Evolutionary conservation across 2,888 invertebrate species (phyloP).

Genomic region (Drosophila ustulata): DNA sequence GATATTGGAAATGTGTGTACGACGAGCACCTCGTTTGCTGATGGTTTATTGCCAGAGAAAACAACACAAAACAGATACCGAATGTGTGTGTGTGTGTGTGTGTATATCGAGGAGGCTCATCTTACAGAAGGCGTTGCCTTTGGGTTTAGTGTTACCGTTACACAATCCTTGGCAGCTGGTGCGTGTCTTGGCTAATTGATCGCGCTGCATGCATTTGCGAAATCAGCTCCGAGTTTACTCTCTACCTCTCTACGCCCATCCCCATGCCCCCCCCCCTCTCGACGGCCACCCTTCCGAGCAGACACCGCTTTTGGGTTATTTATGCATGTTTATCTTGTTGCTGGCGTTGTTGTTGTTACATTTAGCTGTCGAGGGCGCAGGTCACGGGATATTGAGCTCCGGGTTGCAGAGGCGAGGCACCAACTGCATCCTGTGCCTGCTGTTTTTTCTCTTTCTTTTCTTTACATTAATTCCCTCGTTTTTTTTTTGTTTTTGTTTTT

Average conservation of each 20-base stretch:
- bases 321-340: slow-evolving; percentile 51
- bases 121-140: slow-evolving; percentile 51
- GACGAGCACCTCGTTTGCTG: slow-evolving; percentile 18
- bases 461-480: background rate
- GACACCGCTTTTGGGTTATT: slow-evolving; percentile 40
- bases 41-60: slow-evolving; percentile 28
- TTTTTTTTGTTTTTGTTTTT: slow-evolving; percentile 21
- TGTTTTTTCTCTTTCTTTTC: slow-evolving; percentile 26
- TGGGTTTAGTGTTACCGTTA: slow-evolving; percentile 62
- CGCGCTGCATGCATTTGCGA: slow-evolving; percentile 46
- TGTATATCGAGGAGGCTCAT: slow-evolving; percentile 5
- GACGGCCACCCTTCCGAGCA: slow-evolving; percentile 9
- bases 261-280: background rate
- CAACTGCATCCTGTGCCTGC: slow-evolving; percentile 63
- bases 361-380: slow-evolving; percentile 61
- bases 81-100: background rate
- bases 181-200: slow-evolving; percentile 63
- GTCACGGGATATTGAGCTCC: slow-evolving; percentile 42
- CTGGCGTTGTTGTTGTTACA: slow-evolving; percentile 31
- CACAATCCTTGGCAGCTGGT: slow-evolving; percentile 59
- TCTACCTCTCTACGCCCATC: too few species aligned
- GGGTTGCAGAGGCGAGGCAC: slow-evolving; percentile 29
- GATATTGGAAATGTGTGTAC: slow-evolving; percentile 10
- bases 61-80: slow-evolving; percentile 5
- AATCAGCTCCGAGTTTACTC: slow-evolving; percentile 17